Conservation (phyloP, 1,140 invertebrate genomes). For the Pentalonia nigronervosa region DNA sequence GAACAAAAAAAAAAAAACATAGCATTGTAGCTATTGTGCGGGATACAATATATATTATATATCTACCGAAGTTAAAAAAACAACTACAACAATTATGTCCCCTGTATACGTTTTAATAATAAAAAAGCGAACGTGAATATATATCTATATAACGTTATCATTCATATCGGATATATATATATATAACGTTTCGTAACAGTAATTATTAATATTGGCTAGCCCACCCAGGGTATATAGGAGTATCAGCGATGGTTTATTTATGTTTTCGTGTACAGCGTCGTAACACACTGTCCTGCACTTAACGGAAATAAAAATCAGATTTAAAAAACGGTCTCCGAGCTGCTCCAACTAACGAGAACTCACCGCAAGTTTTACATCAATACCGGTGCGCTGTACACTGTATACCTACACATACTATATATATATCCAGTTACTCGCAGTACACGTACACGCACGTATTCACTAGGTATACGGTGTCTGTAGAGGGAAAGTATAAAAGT, state of each 20-base stretch:
- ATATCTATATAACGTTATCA: background rate
- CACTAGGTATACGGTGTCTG: background rate
- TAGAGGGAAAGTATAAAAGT: background rate
- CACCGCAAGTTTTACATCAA: background rate
- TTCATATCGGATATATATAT: background rate
- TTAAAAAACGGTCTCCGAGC: background rate
- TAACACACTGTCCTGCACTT: too few relatives aligned
- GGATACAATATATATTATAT: background rate
- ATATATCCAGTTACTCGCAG: background rate
- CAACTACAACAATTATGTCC: background rate
- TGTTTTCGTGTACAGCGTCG: background rate
- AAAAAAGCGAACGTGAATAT: background rate
- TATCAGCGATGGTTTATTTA: background rate
- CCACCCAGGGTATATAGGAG: background rate
- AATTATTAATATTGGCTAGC: background rate
- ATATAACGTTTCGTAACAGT: background rate
- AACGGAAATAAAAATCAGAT: background rate
- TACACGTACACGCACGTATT: background rate
- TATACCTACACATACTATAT: background rate
- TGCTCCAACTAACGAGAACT: background rate
- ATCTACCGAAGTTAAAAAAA: background rate
- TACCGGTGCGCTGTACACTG: background rate
- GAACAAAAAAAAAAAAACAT: background rate
- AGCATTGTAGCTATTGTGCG: background rate
- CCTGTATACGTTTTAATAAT: background rate